Evolutionary conservation across 2,888 invertebrate species (phyloP).

Genomic region (Ariolimax columbianus): DNA sequence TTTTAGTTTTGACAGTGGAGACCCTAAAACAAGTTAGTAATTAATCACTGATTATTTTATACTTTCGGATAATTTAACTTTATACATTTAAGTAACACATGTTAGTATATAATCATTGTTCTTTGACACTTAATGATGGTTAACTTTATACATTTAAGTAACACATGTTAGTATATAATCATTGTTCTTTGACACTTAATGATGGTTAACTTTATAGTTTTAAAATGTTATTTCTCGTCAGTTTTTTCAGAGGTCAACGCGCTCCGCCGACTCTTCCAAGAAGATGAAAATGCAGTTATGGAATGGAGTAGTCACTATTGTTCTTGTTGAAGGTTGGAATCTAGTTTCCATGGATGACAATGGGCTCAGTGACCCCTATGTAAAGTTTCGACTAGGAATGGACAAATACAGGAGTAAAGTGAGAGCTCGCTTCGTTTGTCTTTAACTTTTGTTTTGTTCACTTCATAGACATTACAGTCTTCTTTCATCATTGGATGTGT

Average conservation of each 20-base stretch:
- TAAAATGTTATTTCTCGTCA: neutral
- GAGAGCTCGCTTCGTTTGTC: slow-evolving; percentile 32
- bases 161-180: too few relatives aligned
- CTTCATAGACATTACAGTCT: neutral
- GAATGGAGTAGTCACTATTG: slow-evolving; percentile 97
- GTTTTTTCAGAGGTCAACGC: slow-evolving; percentile 41
- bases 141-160: too few relatives aligned
- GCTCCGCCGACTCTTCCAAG: slow-evolving; percentile 57
- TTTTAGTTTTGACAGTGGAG: too few relatives aligned
- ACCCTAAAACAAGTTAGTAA: too few relatives aligned
- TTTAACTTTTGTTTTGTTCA: neutral
- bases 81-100: too few relatives aligned
- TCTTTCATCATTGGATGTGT: too few relatives aligned
- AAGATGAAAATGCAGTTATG: slow-evolving; percentile 94
- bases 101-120: too few relatives aligned
- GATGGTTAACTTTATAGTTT: too few relatives aligned
- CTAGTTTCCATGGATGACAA: slow-evolving; percentile 90
- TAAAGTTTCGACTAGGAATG: slow-evolving; percentile 96
- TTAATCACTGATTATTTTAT: too few relatives aligned
- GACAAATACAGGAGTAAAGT: slow-evolving; percentile 97
- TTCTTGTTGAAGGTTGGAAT: slow-evolving; percentile 96
- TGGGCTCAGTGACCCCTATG: slow-evolving; percentile 93
- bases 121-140: too few relatives aligned
- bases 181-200: too few relatives aligned
- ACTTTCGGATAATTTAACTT: too few relatives aligned